phyloP scores from a whole-genome alignment of 1,140 invertebrate genomes.

The Leptinotarsa texana region DNA sequence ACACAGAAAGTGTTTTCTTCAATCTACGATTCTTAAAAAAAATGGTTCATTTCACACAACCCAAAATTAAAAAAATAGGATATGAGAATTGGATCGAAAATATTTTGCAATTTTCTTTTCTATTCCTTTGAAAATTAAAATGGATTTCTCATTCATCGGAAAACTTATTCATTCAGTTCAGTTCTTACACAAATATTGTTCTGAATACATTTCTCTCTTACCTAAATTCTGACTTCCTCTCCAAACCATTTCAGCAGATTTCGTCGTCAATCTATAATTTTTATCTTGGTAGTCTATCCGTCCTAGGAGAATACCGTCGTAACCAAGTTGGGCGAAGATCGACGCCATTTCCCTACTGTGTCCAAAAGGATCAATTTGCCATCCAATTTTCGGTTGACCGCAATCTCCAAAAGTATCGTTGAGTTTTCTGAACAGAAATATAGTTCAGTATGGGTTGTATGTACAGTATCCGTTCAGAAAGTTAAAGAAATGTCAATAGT shows the following conservation, averaged over 20 bases:
- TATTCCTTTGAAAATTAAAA: too few species aligned
- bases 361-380: slow-evolving; percentile 80
- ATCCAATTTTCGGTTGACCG: slow-evolving; percentile 68
- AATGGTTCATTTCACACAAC: too few species aligned
- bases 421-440: slow-evolving; percentile 34
- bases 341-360: slow-evolving; percentile 73
- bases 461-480: too few species aligned
- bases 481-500: too few species aligned
- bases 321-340: slow-evolving; percentile 71
- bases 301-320: slow-evolving; percentile 75
- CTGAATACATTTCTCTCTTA: slow-evolving; percentile 35
- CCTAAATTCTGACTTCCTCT: slow-evolving; percentile 65
- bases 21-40: too few species aligned
- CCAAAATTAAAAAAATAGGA: too few species aligned
- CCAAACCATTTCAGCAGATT: slow-evolving; percentile 81
- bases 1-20: too few species aligned
- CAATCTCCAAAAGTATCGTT: slow-evolving; percentile 68
- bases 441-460: too few species aligned
- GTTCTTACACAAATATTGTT: background rate
- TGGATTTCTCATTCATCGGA: too few species aligned
- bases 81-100: too few species aligned
- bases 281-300: slow-evolving; percentile 80
- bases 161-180: background rate
- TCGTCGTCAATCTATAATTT: slow-evolving; percentile 62
- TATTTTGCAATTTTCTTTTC: too few species aligned